Evolutionary conservation across 1,140 invertebrate species (phyloP).

Genomic region (Homalodisca vitripennis): DNA sequence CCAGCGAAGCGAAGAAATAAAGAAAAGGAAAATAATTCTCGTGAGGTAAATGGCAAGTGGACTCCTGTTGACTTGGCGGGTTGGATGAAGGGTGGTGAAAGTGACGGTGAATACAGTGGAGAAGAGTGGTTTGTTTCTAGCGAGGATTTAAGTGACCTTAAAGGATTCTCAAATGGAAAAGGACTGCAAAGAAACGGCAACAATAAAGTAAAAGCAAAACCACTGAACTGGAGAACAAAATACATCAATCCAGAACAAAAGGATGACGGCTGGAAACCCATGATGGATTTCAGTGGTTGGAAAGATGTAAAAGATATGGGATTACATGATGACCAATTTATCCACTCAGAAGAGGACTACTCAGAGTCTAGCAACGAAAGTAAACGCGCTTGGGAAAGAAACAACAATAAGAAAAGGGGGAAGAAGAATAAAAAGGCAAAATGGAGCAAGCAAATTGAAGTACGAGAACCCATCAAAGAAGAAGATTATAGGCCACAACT

Average conservation of each 20-base stretch:
- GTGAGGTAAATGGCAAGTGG: not conserved
- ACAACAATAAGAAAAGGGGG: not conserved
- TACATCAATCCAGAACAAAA: not conserved
- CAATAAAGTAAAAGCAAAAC: not conserved
- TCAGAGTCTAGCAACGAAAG: not conserved
- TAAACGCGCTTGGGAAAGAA: not conserved
- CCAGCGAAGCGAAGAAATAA: not conserved
- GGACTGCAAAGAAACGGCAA: not conserved
- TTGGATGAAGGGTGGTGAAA: not conserved
- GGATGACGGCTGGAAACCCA: not conserved
- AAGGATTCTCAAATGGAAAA: not conserved
- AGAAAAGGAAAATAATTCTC: not conserved
- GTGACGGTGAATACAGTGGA: not conserved
- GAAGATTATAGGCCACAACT: too few relatives aligned
- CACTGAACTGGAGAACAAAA: too few relatives aligned
- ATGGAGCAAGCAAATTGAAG: conserved; percentile 14
- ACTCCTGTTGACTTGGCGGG: not conserved
- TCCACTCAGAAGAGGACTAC: not conserved
- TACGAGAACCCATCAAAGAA: not conserved
- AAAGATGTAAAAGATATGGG: not conserved
- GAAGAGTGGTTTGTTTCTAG: not conserved
- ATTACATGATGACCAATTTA: not conserved
- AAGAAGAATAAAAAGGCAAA: not conserved
- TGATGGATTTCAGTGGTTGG: conserved; percentile 3
- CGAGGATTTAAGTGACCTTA: not conserved